Conservation (phyloP, 1,140 invertebrate species). For the Ceratina japonica region DNA sequence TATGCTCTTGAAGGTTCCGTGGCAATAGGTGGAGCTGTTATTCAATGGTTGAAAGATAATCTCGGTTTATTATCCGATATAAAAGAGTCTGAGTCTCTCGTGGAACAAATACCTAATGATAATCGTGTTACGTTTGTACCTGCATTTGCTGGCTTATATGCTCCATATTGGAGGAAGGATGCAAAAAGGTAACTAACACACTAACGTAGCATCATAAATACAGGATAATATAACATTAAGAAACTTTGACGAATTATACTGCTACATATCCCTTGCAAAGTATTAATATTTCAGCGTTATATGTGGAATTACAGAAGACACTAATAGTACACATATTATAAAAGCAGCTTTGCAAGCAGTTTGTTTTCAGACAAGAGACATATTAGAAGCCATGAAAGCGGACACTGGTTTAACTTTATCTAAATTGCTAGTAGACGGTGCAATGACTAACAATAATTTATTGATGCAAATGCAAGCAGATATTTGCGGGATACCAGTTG, state of each 20-base stretch:
- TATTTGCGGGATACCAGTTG: slow-evolving; percentile 90
- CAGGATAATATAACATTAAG: neutral
- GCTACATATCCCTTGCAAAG: slow-evolving; percentile 21
- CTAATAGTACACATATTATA: slow-evolving; percentile 87
- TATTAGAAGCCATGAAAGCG: slow-evolving; percentile 87
- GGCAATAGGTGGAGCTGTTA: slow-evolving; percentile 90
- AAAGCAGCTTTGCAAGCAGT: slow-evolving; percentile 93
- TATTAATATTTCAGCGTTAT: slow-evolving; percentile 81
- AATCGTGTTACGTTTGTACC: slow-evolving; percentile 97
- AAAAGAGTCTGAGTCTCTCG: slow-evolving; percentile 88
- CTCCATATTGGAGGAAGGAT: slow-evolving; percentile 96
- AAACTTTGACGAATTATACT: slow-evolving; percentile 18
- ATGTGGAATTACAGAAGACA: slow-evolving; percentile 89
- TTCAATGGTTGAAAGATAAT: slow-evolving; percentile 95
- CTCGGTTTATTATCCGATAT: slow-evolving; percentile 87
- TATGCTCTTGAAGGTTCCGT: slow-evolving; percentile 96
- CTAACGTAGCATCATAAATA: neutral
- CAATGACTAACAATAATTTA: slow-evolving; percentile 89
- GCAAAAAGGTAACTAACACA: slow-evolving; percentile 87
- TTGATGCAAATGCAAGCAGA: slow-evolving; percentile 98
- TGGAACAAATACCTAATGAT: slow-evolving; percentile 86
- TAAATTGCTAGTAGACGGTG: slow-evolving; percentile 92
- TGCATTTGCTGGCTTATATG: slow-evolving; percentile 96
- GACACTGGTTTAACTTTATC: slow-evolving; percentile 84
- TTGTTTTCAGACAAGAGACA: slow-evolving; percentile 91